These are phyloP conservation scores for Drosophila teissieri DNA, from an alignment of 1,140 invertebrate species.

Conservation along the genomic window DNA sequence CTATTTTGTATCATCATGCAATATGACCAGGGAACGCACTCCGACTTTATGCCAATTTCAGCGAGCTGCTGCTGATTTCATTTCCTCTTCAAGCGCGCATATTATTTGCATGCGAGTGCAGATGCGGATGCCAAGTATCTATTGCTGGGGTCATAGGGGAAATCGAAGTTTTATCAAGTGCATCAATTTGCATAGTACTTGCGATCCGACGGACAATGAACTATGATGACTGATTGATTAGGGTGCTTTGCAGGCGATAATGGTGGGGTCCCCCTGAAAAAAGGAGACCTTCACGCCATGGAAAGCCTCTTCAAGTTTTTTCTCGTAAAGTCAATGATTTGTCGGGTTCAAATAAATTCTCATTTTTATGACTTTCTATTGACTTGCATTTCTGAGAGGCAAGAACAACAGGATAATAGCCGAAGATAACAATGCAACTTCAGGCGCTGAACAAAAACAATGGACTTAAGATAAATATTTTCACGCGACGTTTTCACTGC, in stretches of 20 bases:
- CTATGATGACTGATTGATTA: slow-evolving; percentile 48
- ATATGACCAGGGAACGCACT: slow-evolving; percentile 72
- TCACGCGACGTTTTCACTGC: slow-evolving; percentile 77
- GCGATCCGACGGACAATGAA: slow-evolving; percentile 58
- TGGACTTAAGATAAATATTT: slow-evolving; percentile 75
- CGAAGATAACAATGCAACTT: slow-evolving; percentile 34
- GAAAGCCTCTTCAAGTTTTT: background rate
- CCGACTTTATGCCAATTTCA: slow-evolving; percentile 74
- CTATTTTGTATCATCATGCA: slow-evolving; percentile 77
- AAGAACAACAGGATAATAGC: slow-evolving; percentile 19
- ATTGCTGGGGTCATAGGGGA: slow-evolving; percentile 42
- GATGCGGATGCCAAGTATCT: slow-evolving; percentile 9
- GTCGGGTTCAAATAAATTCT: slow-evolving; percentile 22
- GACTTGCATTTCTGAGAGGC: slow-evolving; percentile 5
- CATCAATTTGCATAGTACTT: slow-evolving; percentile 63
- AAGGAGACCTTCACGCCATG: background rate
- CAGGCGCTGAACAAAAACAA: slow-evolving; percentile 61
- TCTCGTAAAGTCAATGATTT: slow-evolving; percentile 4
- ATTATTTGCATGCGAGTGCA: slow-evolving; percentile 65
- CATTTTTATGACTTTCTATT: slow-evolving; percentile 9
- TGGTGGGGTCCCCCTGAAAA: slow-evolving; percentile 10
- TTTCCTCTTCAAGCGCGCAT: slow-evolving; percentile 76
- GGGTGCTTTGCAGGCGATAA: slow-evolving; percentile 48
- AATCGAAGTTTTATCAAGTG: slow-evolving; percentile 77
- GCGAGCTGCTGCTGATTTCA: slow-evolving; percentile 69